A percentile compares a stretch with the other conserved stretches of the same genome.
Conservation (phyloP, 2,888 invertebrate species). For the Ormia ochracea region DNA sequence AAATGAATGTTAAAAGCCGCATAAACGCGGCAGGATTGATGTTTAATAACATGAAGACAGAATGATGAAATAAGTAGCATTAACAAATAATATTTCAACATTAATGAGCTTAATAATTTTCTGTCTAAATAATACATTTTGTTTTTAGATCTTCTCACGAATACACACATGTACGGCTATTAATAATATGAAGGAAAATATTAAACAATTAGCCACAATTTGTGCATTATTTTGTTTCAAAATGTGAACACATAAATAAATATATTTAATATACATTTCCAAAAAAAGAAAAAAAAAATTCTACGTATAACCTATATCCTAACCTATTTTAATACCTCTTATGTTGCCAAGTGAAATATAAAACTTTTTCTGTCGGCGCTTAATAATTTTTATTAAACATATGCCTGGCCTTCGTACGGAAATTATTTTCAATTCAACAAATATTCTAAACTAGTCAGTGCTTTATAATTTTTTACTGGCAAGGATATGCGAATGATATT, state of each 20-base stretch:
- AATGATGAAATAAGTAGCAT: not conserved
- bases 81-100: conserved; percentile 1
- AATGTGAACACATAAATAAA: too few species aligned
- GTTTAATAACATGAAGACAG: not conserved
- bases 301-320: too few species aligned
- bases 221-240: too few species aligned
- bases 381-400: conserved; percentile 17
- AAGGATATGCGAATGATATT: conserved; percentile 68
- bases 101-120: conserved; percentile 41
- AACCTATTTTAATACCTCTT: not conserved
- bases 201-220: too few species aligned
- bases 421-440: conserved; percentile 35
- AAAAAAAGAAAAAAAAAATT: too few species aligned
- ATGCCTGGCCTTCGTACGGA: not conserved
- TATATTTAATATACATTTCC: too few species aligned
- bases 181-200: too few species aligned
- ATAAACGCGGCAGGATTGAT: conserved; percentile 45
- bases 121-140: conserved; percentile 21
- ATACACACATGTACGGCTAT: too few species aligned
- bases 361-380: conserved; percentile 60
- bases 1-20: conserved; percentile 22
- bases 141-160: too few species aligned
- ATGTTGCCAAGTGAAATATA: conserved; percentile 36
- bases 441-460: conserved; percentile 29
- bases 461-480: conserved; percentile 56